A percentile compares a stretch with the other conserved stretches of the same genome.
phyloP scores from a whole-genome alignment of 2,888 invertebrate species.

The Cosmia trapezina region DNA sequence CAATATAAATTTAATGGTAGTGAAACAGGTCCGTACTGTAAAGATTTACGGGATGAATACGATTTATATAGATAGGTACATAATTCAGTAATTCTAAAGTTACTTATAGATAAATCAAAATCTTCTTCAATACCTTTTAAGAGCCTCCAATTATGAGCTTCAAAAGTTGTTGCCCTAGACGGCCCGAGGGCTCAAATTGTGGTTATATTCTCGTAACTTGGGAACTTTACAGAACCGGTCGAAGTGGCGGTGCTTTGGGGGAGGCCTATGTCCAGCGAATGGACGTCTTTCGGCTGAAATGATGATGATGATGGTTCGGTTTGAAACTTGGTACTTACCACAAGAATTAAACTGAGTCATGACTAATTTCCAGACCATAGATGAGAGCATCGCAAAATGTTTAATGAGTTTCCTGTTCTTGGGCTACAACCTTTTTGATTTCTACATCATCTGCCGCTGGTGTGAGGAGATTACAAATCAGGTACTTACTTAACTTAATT shows the following conservation, averaged over 20 bases:
- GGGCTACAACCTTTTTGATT: slow-evolving; percentile 81
- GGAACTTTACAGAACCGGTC: too few relatives aligned
- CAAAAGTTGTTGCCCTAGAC: slow-evolving; percentile 2
- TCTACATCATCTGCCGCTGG: slow-evolving; percentile 84
- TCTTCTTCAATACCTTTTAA: slow-evolving; percentile 1
- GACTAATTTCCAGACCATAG: slow-evolving; percentile 72
- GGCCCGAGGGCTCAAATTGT: slow-evolving; percentile 1
- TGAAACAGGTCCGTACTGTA: too few relatives aligned
- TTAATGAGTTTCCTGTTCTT: slow-evolving; percentile 82
- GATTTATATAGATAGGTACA: neutral
- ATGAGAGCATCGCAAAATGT: slow-evolving; percentile 74
- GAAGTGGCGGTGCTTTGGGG: too few relatives aligned
- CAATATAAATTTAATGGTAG: too few relatives aligned
- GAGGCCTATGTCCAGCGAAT: too few relatives aligned
- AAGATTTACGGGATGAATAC: neutral
- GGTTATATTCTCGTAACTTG: slow-evolving; percentile 10
- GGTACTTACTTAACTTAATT: slow-evolving; percentile 68
- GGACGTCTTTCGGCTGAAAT: too few relatives aligned
- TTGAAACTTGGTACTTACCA: slow-evolving; percentile 14
- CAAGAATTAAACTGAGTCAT: slow-evolving; percentile 11
- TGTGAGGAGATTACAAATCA: slow-evolving; percentile 83
- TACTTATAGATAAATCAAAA: slow-evolving; percentile 8
- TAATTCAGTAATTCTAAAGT: neutral
- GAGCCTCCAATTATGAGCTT: neutral
- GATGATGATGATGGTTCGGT: neutral